These are phyloP conservation scores for Poecile atricapillus DNA, from an alignment of 2,113 vertebrate species.

Conservation along the genomic window DNA sequence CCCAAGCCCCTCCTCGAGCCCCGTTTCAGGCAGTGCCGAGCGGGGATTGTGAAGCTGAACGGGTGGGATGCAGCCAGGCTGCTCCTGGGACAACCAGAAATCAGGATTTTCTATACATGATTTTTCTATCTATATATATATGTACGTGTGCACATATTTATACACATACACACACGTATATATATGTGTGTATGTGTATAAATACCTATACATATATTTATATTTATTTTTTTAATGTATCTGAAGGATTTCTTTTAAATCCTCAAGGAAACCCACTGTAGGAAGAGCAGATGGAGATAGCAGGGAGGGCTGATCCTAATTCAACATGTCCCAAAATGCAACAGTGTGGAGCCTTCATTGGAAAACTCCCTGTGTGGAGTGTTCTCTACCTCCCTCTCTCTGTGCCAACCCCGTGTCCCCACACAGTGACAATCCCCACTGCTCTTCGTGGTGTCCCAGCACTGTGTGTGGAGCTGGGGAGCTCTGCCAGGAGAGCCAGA, in stretches of 20 bases:
- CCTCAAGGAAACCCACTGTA: fast-evolving
- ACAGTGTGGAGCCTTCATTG: fast-evolving
- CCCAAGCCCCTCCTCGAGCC: not conserved
- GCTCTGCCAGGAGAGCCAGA: not conserved
- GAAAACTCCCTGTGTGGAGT: fast-evolving
- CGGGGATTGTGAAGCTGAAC: not conserved
- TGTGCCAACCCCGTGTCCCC: not conserved
- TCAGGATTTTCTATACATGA: too few relatives aligned
- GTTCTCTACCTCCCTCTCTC: fast-evolving
- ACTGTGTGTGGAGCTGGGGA: not conserved
- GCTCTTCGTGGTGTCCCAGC: not conserved
- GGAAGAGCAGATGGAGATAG: not conserved
- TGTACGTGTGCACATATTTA: too few relatives aligned
- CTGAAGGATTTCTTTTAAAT: not conserved
- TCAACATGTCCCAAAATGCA: fast-evolving
- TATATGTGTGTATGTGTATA: not conserved
- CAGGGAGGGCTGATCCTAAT: not conserved
- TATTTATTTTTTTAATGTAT: not conserved
- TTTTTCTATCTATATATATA: not conserved
- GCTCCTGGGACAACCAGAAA: not conserved
- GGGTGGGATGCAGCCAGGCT: not conserved
- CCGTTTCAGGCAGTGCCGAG: not conserved
- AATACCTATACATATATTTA: not conserved
- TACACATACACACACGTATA: too few relatives aligned
- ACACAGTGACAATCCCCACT: fast-evolving